phyloP scores from a whole-genome alignment of 1,140 invertebrate species.

The Drosophila sturtevanti region DNA sequence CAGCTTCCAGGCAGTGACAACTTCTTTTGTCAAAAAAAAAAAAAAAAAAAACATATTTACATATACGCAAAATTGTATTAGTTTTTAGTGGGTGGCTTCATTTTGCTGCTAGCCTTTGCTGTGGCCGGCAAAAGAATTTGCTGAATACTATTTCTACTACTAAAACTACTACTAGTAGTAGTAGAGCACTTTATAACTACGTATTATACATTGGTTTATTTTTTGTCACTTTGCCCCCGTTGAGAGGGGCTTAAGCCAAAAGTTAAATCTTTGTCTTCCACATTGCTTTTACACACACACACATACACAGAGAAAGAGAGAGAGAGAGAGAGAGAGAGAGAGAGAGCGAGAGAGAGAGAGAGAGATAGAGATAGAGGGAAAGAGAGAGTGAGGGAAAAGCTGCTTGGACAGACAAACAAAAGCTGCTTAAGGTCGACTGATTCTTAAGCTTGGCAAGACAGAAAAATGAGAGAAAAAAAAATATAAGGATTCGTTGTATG shows the following conservation, averaged over 20 bases:
- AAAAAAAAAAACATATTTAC: conserved; percentile 46
- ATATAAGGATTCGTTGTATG: neutral
- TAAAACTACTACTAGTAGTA: no score
- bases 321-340: no score
- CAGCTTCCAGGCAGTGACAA: conserved; percentile 58
- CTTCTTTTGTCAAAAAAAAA: conserved; percentile 60
- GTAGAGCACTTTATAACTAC: neutral
- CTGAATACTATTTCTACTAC: neutral
- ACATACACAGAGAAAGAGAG: neutral
- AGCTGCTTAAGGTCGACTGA: conserved; percentile 61
- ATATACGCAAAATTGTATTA: conserved; percentile 66
- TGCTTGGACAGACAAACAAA: conserved; percentile 17
- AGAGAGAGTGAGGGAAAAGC: neutral
- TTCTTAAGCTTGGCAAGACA: conserved; percentile 24
- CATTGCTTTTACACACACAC: conserved; percentile 26
- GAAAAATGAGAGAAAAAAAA: conserved; percentile 41
- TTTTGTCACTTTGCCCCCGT: conserved; percentile 35
- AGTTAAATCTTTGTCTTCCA: conserved; percentile 58
- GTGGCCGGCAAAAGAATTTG: conserved; percentile 14
- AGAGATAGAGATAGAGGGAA: neutral
- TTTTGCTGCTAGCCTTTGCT: conserved; percentile 18
- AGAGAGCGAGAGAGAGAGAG: neutral
- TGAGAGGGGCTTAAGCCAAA: conserved; percentile 30
- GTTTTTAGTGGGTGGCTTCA: conserved; percentile 24
- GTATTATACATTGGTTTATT: conserved; percentile 33